These are phyloP conservation scores for Chauna torquata DNA, from an alignment of 2,113 vertebrate genomes.

Conservation along the genomic window DNA sequence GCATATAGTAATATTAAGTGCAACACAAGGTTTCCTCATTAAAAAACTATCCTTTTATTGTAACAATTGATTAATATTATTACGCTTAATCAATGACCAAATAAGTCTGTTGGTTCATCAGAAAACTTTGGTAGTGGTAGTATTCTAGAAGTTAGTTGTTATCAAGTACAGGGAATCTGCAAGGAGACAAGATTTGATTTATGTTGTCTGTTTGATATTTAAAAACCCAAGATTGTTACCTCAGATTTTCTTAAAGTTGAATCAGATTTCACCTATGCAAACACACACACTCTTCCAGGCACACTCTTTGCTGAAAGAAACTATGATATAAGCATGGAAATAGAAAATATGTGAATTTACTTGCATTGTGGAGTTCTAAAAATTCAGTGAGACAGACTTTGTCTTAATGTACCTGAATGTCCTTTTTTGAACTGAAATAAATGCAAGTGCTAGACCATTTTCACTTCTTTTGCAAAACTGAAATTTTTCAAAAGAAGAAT, in stretches of 20 bases:
- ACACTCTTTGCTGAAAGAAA: not conserved
- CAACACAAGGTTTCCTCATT: not conserved
- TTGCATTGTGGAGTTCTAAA: not conserved
- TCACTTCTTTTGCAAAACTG: not conserved
- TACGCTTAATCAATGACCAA: not conserved
- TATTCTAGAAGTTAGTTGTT: not conserved
- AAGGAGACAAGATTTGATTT: not conserved
- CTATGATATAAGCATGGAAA: not conserved
- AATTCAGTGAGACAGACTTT: not conserved
- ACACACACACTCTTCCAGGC: rapidly evolving
- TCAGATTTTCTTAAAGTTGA: not conserved
- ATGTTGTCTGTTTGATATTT: not conserved
- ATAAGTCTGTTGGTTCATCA: not conserved
- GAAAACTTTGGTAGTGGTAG: not conserved
- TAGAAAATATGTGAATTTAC: not conserved
- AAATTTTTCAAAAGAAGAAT: not conserved
- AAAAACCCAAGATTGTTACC: not conserved
- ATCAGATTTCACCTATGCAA: not conserved
- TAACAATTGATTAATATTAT: not conserved
- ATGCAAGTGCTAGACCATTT: not conserved
- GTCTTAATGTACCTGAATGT: not conserved
- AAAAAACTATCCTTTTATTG: not conserved
- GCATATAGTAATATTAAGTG: not conserved
- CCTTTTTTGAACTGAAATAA: not conserved
- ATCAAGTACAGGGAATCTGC: not conserved